A percentile compares a stretch with the other conserved stretches of the same genome.
Evolutionary conservation across 2,888 invertebrate genomes (phyloP).

Genomic region (Dichetophora obliterata): DNA sequence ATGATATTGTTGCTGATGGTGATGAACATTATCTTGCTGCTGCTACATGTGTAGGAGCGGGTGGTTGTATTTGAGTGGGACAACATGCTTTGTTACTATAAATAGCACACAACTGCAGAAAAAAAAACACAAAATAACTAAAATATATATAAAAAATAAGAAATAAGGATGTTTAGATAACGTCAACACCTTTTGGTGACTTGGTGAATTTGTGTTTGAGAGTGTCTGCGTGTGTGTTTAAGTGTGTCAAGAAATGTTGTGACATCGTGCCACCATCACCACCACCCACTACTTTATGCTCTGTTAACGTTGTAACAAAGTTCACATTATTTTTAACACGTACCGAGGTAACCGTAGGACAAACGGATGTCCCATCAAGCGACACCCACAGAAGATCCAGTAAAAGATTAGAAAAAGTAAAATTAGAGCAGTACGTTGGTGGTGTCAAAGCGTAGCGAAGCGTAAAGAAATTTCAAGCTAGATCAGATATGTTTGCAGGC

Average conservation of each 20-base stretch:
- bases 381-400: not conserved
- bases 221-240: not conserved
- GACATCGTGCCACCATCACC: not conserved
- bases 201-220: not conserved
- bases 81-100: too few species aligned
- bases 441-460: too few species aligned
- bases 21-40: not conserved
- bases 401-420: not conserved
- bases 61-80: too few species aligned
- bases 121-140: not conserved
- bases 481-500: too few species aligned
- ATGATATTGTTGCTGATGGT: not conserved
- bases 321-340: slow-evolving; percentile 21
- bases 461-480: too few species aligned
- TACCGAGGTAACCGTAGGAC: not conserved
- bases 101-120: not conserved
- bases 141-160: not conserved
- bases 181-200: not conserved
- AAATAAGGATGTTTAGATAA: not conserved
- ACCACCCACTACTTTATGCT: slow-evolving; percentile 5
- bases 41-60: too few species aligned
- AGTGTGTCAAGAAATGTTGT: not conserved
- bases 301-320: slow-evolving; percentile 15
- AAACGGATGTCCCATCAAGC: not conserved
- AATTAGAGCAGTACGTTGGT: too few species aligned